Percentiles rank a stretch among this genome's conserved stretches.
Evolutionary conservation across 2,113 vertebrate species (phyloP).

Genomic region (Amazona guildingii): DNA sequence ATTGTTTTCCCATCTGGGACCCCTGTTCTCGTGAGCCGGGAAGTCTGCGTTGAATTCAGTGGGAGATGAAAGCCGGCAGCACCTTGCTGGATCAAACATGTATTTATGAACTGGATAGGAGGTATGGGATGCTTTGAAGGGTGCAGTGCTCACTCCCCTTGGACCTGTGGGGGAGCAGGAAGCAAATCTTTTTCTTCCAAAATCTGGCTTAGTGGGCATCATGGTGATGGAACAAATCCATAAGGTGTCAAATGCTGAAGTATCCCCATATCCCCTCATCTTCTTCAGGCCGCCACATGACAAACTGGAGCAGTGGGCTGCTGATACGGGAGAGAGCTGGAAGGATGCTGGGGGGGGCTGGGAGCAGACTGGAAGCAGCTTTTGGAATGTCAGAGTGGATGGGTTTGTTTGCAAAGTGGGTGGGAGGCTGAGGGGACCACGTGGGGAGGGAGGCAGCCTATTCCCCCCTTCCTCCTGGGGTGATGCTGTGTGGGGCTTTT

Average conservation of each 20-base stretch:
- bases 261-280: fast-evolving
- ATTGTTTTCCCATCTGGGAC: conserved; percentile 17
- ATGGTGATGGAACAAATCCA: fast-evolving
- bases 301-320: not conserved
- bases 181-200: not conserved
- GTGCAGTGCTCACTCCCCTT: fast-evolving
- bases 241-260: not conserved
- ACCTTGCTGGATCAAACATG: not conserved
- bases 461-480: not conserved
- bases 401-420: not conserved
- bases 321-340: not conserved
- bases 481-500: not conserved
- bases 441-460: not conserved
- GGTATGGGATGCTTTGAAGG: not conserved
- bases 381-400: not conserved
- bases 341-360: not conserved
- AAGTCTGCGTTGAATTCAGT: not conserved
- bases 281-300: fast-evolving
- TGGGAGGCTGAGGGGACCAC: not conserved
- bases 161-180: fast-evolving
- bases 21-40: not conserved
- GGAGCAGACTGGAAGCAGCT: conserved; percentile 14
- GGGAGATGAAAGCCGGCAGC: conserved; percentile 17
- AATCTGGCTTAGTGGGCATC: not conserved
- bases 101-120: not conserved